Evolutionary conservation across 1,140 invertebrate species (phyloP), one percentile per base, ranked within the genome.

Genomic region (Halictus rubicundus): DNA sequence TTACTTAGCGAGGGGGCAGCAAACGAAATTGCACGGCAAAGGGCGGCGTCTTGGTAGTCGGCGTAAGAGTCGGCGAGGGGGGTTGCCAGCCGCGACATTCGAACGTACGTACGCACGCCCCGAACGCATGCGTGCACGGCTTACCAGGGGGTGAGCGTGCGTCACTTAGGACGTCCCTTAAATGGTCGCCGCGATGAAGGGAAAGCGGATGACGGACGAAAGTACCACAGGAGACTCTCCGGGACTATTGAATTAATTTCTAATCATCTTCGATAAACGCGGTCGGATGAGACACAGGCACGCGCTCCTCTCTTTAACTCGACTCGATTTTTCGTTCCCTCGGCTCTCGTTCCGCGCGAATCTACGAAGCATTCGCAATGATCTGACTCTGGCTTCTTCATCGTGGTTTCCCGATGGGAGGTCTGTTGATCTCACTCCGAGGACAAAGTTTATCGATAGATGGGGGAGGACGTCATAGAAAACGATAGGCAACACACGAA

Each of bases 41-140:
- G 57, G 59, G 69, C 59, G 59, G 65, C 52, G 57, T 49, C 74
- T 68, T 66, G 59, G 73, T 78, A 77, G 54, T 78, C 80, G 76
- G 80, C 78, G 77, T 77, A 86, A 88, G 80, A 83, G 80, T 49
- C 68, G 75, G 68, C 64, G 72, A 74, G 68, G 76, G 63, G 77
- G 77, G 80, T 82, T 81, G 73, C 69, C 68, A 81, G 73, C 80
- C 79, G 66, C 60, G 70, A 77, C 75, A 52, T 63, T 77, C 64
- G 63, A 60, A 72, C 57, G 59, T 19, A 81, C 60, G 21, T 27
- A 65, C 71, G 49, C 49, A 5, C 14, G 25, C 27, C 39, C 59
- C 39, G 49, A n/a, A 78, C 66, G 59, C 63, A 60, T 79, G 49
- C 66, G 61, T 52, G 46, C 63, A 37, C 52, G 21, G 37, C 52